phyloP scores from a whole-genome alignment of 2,113 vertebrate genomes.

The Macrotus californicus region DNA sequence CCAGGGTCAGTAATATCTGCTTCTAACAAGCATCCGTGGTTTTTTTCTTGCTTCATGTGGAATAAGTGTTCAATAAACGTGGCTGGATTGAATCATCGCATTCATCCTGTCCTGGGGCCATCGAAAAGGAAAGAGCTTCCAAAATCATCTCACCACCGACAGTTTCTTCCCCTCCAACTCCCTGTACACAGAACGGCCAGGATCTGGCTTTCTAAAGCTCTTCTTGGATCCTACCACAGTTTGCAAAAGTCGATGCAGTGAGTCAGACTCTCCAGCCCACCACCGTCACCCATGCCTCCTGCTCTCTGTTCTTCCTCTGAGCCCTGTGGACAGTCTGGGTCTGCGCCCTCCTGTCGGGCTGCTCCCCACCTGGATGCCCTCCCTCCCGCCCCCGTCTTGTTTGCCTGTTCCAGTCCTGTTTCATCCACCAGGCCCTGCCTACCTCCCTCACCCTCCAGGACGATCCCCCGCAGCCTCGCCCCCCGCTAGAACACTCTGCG shows the following conservation, averaged over 20 bases:
- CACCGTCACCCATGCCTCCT: not conserved
- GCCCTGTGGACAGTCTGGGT: not conserved
- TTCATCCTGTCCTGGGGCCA: not conserved
- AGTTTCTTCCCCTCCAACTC: not conserved
- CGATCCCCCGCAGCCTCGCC: not conserved
- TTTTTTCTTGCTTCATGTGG: not conserved
- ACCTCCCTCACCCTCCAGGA: not conserved
- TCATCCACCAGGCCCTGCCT: not conserved
- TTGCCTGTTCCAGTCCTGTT: rapidly evolving
- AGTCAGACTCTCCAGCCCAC: not conserved
- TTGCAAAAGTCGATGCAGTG: not conserved
- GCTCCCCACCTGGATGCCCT: not conserved
- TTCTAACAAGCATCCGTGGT: not conserved
- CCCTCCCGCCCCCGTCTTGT: not conserved
- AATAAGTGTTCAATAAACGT: not conserved
- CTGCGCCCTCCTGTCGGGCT: not conserved
- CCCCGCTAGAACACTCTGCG: not conserved
- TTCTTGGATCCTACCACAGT: not conserved
- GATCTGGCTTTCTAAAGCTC: not conserved
- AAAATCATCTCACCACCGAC: not conserved
- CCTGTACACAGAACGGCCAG: not conserved
- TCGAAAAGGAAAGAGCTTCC: not conserved
- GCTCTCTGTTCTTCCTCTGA: not conserved
- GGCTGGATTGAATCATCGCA: not conserved
- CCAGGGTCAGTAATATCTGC: not conserved